These are phyloP conservation scores for Tigriopus japonicus DNA, from an alignment of 1,140 invertebrate genomes.

Conservation along the genomic window DNA sequence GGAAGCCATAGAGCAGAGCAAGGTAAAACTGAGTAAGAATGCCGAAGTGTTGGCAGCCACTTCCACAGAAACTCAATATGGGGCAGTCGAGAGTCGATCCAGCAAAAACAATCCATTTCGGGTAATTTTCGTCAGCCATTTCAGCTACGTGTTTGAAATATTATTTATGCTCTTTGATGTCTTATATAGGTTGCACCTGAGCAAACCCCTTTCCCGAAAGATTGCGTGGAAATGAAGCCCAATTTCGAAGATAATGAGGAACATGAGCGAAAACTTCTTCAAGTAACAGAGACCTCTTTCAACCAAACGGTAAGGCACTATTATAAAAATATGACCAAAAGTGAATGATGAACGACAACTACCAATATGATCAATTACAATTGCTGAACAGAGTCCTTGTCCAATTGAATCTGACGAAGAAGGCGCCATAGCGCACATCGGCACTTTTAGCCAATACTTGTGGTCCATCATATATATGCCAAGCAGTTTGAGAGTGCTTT, in stretches of 20 bases:
- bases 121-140: too few species aligned
- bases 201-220: neutral
- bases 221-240: neutral
- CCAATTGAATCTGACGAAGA: neutral
- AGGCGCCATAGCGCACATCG: slow-evolving; percentile 6
- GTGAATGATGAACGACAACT: neutral
- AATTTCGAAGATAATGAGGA: neutral
- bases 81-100: too few species aligned
- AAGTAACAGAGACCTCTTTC: slow-evolving; percentile 13
- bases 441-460: slow-evolving; percentile 46
- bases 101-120: too few species aligned
- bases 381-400: neutral
- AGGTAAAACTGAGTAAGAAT: too few species aligned
- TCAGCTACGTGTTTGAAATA: too few species aligned
- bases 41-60: too few species aligned
- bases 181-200: too few species aligned
- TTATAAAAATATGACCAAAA: neutral
- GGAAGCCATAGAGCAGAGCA: too few species aligned
- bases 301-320: slow-evolving; percentile 6
- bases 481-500: slow-evolving; percentile 58
- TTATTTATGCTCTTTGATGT: too few species aligned
- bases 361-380: neutral
- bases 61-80: too few species aligned
- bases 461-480: slow-evolving; percentile 78
- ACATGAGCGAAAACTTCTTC: slow-evolving; percentile 7